A percentile compares a stretch with the other conserved stretches of the same genome.
Conservation (phyloP, 2,888 invertebrate species). For the Phyto melanocephala region DNA sequence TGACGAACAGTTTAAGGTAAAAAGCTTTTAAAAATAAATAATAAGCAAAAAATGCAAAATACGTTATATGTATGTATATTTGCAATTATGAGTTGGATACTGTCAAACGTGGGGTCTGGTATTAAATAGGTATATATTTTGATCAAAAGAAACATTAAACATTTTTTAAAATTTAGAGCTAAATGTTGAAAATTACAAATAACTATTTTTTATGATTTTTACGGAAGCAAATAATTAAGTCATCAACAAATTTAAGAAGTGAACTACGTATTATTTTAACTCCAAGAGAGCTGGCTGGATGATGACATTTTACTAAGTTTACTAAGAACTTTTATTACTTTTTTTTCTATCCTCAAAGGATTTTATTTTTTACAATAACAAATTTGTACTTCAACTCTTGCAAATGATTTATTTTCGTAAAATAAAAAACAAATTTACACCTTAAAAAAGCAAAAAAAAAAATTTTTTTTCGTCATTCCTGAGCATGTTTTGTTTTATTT, state of each 20-base stretch:
- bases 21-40: not conserved
- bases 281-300: not conserved
- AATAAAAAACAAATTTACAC: conserved; percentile 24
- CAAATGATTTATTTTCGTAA: not conserved
- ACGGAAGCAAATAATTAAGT: no score
- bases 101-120: conserved; percentile 19
- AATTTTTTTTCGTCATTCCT: conserved; percentile 37
- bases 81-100: not conserved
- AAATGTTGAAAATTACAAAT: no score
- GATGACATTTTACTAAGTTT: not conserved
- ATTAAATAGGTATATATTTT: no score
- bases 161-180: no score
- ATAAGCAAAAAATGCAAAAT: no score
- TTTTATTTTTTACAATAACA: not conserved
- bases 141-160: no score
- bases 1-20: conserved; percentile 1
- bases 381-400: not conserved
- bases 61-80: not conserved
- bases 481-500: conserved; percentile 1
- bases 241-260: conserved; percentile 12
- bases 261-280: not conserved
- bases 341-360: not conserved
- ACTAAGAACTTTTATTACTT: not conserved
- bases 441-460: not conserved
- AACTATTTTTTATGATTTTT: no score